A percentile compares a stretch with the other conserved stretches of the same genome.
Evolutionary conservation across 2,797 vertebrate genomes (phyloP).

Genomic region (Linurgus olivaceus): DNA sequence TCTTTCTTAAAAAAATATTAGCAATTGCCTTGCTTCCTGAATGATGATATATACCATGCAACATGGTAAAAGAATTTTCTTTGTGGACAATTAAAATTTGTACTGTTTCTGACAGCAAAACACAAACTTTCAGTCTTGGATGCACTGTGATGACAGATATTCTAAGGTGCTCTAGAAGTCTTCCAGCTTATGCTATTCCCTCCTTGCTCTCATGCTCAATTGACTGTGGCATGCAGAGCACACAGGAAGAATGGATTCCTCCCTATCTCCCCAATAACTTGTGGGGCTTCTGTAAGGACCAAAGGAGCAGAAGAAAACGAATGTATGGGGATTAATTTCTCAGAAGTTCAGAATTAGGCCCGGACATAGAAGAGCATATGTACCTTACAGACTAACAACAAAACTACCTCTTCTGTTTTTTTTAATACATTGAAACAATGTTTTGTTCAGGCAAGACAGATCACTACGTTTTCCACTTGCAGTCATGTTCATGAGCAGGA

Average conservation of each 20-base stretch:
- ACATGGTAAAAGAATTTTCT: background rate
- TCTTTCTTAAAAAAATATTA: background rate
- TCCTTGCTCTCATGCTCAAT: background rate
- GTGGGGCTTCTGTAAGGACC: background rate
- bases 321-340: background rate
- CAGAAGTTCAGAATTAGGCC: background rate
- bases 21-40: background rate
- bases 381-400: background rate
- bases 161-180: background rate
- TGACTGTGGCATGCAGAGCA: background rate
- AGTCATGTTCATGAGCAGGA: background rate
- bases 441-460: background rate
- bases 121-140: background rate
- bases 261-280: background rate
- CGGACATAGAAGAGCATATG: background rate
- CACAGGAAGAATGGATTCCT: background rate
- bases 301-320: background rate
- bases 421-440: background rate
- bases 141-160: background rate
- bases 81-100: background rate
- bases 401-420: background rate
- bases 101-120: background rate
- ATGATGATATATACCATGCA: background rate
- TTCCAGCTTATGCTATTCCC: background rate
- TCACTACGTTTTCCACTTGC: background rate